Percentiles rank a stretch among this genome's conserved stretches.
phyloP scores from a whole-genome alignment of 2,888 invertebrate species.

The Pandemis cinnamomeana region DNA sequence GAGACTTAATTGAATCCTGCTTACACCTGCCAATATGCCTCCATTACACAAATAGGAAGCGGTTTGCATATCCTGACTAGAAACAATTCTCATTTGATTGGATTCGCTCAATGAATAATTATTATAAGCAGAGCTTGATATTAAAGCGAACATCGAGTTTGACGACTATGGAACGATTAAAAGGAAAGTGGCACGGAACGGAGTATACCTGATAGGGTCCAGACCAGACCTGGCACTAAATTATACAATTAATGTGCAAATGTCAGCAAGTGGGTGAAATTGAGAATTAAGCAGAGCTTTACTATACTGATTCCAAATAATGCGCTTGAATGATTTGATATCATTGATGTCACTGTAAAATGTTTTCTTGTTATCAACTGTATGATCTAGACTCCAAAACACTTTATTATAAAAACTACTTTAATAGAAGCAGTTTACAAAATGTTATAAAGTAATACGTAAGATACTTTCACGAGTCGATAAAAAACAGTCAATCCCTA shows the following conservation, averaged over 20 bases:
- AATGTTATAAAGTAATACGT: no score
- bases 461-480: neutral
- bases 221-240: conserved; percentile 41
- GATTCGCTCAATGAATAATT: conserved; percentile 50
- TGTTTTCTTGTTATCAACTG: no score
- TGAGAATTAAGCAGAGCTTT: conserved; percentile 8
- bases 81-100: conserved; percentile 47
- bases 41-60: conserved; percentile 24
- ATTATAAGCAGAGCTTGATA: conserved; percentile 52
- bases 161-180: conserved; percentile 59
- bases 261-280: conserved; percentile 41
- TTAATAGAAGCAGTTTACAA: no score
- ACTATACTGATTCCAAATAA: conserved; percentile 3
- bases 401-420: no score
- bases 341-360: no score
- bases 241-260: conserved; percentile 55
- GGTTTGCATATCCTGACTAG: conserved; percentile 27
- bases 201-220: conserved; percentile 54
- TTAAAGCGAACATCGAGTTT: conserved; percentile 59
- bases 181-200: conserved; percentile 57
- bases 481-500: neutral
- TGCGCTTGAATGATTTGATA: no score
- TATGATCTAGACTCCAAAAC: no score
- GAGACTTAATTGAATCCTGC: conserved; percentile 9
- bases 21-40: conserved; percentile 29